phyloP scores from a whole-genome alignment of 64 coral and sea anemone species.

The Dendronephthya gigantea region DNA sequence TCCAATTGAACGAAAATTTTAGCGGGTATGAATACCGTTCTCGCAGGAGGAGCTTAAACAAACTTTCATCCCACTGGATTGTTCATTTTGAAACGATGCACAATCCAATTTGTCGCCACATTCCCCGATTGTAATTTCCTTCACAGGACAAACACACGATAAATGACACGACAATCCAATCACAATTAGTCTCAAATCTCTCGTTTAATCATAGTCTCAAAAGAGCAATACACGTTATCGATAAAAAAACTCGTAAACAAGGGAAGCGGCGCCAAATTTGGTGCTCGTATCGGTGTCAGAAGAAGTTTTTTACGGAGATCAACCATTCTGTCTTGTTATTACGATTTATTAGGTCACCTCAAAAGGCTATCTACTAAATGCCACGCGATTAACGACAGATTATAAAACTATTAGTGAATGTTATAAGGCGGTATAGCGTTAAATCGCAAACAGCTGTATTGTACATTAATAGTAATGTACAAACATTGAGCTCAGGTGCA shows the following conservation, averaged over 20 bases:
- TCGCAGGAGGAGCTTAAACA: too few relatives aligned
- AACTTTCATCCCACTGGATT: too few relatives aligned
- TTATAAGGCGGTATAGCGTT: neutral
- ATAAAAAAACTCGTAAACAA: neutral
- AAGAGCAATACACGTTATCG: neutral
- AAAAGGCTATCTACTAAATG: neutral
- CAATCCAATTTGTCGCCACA: too few relatives aligned
- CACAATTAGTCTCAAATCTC: neutral
- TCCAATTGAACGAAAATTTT: neutral
- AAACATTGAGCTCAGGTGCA: neutral
- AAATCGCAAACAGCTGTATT: neutral
- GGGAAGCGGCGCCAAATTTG: neutral
- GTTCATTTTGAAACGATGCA: too few relatives aligned
- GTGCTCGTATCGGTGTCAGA: neutral
- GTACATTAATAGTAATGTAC: neutral
- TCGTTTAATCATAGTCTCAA: neutral
- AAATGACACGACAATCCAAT: neutral
- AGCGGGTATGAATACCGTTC: neutral
- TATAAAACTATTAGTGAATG: neutral
- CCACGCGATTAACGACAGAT: conserved; percentile 1
- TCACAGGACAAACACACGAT: neutral
- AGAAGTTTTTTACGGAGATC: neutral
- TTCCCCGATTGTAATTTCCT: neutral
- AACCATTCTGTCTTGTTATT: neutral
- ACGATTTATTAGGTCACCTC: neutral